Conservation (phyloP, 1,140 invertebrate genomes). For the Hydropsyche tenuis region DNA sequence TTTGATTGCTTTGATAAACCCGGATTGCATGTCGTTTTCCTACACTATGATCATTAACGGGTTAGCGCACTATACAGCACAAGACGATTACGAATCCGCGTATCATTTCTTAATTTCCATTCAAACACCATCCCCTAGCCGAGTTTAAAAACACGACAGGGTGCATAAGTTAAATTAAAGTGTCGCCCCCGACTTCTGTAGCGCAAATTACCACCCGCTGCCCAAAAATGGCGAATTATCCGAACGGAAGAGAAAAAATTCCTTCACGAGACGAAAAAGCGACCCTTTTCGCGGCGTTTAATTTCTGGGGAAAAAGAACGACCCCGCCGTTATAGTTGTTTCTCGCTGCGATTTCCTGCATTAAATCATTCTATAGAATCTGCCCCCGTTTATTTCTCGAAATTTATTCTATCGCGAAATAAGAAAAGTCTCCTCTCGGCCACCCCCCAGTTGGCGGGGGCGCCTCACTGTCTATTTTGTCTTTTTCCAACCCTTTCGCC, state of each 20-base stretch:
- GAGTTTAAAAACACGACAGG: constrained; percentile 30
- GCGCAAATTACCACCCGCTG: neutral
- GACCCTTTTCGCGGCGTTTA: constrained; percentile 2
- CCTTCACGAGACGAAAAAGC: neutral
- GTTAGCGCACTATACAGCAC: neutral
- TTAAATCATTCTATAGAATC: constrained; percentile 45
- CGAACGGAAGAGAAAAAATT: neutral
- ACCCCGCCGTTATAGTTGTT: constrained; percentile 28
- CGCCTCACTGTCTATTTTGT: constrained; percentile 36
- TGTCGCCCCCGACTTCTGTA: neutral
- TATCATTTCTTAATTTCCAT: constrained; percentile 30
- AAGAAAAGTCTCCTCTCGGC: constrained; percentile 43
- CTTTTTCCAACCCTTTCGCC: constrained; percentile 33
- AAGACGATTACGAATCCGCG: neutral
- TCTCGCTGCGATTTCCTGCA: constrained; percentile 46
- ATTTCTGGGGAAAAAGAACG: constrained; percentile 27
- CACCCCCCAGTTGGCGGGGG: neutral
- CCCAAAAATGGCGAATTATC: constrained; percentile 18
- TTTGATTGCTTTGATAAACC: constrained; percentile 15
- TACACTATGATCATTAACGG: neutral
- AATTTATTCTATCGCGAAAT: constrained; percentile 48
- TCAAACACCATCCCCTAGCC: constrained; percentile 3
- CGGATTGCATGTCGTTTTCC: neutral
- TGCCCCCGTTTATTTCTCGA: constrained; percentile 42
- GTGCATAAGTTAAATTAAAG: constrained; percentile 41